These are phyloP conservation scores for Pelecanus crispus DNA, from an alignment of 2,113 vertebrate species.

Conservation along the genomic window DNA sequence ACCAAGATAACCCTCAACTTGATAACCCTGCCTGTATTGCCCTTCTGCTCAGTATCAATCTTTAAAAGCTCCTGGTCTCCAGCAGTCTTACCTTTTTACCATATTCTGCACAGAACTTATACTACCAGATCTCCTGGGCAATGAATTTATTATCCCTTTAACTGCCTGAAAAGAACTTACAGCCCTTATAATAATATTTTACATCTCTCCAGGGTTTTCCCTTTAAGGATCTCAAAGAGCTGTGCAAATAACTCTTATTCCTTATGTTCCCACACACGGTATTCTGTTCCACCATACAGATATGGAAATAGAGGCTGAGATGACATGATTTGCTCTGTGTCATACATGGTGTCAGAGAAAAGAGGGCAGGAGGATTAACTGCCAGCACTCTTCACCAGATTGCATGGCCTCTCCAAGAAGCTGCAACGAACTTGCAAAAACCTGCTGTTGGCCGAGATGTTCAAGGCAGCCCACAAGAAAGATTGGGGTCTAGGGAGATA, in stretches of 20 bases:
- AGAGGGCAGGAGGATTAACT: background rate
- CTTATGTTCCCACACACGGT: background rate
- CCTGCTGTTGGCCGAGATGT: background rate
- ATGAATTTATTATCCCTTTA: conserved; percentile 46
- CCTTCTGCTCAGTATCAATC: background rate
- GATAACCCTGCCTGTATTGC: background rate
- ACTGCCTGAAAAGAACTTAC: conserved; percentile 37
- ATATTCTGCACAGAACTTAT: background rate
- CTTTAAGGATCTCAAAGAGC: conserved; percentile 28
- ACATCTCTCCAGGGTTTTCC: background rate
- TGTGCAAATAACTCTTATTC: conserved; percentile 12
- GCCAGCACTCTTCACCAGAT: background rate
- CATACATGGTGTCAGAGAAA: background rate
- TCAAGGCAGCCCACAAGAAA: background rate
- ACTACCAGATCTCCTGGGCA: conserved; percentile 12
- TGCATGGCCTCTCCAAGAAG: background rate
- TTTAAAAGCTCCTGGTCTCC: background rate
- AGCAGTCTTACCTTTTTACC: background rate
- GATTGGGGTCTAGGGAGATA: no score
- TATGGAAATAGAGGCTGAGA: background rate
- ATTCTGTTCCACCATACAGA: background rate
- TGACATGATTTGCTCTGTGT: background rate
- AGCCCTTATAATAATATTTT: conserved; percentile 9
- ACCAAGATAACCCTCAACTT: background rate
- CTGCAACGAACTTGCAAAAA: background rate